Conservation (phyloP, 2,888 invertebrate species). For the Priocnemis perturbator region DNA sequence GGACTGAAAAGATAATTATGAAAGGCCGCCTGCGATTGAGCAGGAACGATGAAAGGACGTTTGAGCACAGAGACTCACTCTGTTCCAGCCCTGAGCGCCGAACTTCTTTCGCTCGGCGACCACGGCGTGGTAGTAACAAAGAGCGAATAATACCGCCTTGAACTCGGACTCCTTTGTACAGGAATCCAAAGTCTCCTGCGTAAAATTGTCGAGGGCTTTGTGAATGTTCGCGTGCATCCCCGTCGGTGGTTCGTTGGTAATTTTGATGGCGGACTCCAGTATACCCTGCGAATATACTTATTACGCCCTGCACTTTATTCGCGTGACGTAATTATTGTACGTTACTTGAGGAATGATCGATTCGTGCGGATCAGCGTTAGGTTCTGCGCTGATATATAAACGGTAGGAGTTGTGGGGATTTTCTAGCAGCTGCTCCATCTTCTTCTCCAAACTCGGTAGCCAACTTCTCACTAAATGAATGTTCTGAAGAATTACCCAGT, state of each 20-base stretch:
- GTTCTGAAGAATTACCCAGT: conserved; percentile 96
- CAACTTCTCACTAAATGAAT: conserved; percentile 94
- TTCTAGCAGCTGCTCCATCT: conserved; percentile 88
- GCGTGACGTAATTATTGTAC: neutral
- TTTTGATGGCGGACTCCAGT: conserved; percentile 94
- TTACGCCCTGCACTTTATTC: neutral
- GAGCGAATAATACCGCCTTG: conserved; percentile 90
- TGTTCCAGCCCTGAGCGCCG: conserved; percentile 96
- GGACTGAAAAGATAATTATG: conserved; percentile 58
- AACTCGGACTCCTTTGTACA: conserved; percentile 95
- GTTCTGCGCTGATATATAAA: conserved; percentile 92
- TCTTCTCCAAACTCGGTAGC: conserved; percentile 92
- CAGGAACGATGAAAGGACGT: conserved; percentile 32
- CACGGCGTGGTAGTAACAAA: conserved; percentile 97
- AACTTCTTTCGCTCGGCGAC: conserved; percentile 95
- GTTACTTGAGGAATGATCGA: conserved; percentile 79
- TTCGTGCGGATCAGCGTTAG: conserved; percentile 82
- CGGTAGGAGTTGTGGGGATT: conserved; percentile 77
- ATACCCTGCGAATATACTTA: conserved; percentile 88
- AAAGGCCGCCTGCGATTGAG: too few species aligned
- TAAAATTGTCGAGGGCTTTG: conserved; percentile 94
- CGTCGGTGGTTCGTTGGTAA: conserved; percentile 96
- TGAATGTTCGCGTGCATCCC: conserved; percentile 97
- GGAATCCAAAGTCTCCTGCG: conserved; percentile 93
- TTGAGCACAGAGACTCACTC: conserved; percentile 68